phyloP scores from a whole-genome alignment of 2,113 vertebrate genomes.

The Cebus imitator region DNA sequence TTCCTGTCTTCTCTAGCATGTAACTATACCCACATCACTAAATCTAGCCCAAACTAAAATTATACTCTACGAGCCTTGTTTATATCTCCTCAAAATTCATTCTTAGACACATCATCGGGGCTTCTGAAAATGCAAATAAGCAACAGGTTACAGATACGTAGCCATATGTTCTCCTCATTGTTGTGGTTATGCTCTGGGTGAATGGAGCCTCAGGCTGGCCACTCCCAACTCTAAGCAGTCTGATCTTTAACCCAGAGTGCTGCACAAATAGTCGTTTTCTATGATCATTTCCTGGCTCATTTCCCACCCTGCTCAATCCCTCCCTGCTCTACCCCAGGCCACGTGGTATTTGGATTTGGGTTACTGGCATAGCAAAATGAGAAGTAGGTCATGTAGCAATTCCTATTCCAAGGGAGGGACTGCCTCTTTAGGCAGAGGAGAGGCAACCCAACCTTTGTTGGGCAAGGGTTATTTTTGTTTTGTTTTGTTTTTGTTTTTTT shows the following conservation, averaged over 20 bases:
- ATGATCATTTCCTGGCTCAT: neutral
- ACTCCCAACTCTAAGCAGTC: neutral
- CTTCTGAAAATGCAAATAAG: neutral
- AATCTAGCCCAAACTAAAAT: neutral
- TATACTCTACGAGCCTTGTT: neutral
- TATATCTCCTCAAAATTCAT: neutral
- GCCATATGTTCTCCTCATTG: neutral
- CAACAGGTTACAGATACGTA: neutral
- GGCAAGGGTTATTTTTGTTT: neutral
- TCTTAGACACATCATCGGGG: neutral
- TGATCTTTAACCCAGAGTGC: neutral
- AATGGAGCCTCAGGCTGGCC: neutral
- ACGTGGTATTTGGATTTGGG: neutral
- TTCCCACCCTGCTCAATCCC: neutral
- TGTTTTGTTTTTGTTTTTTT: neutral
- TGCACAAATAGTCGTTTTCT: neutral
- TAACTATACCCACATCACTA: neutral
- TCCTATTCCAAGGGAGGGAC: neutral
- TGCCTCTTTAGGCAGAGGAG: neutral
- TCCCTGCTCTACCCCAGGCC: neutral
- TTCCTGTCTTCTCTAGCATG: neutral
- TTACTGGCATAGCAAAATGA: neutral
- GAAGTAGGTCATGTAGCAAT: neutral
- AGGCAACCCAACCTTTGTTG: too few relatives aligned
- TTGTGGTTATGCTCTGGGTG: neutral